Conservation (phyloP, 92 coral and sea anemone species). For the Parazoanthus darwini region DNA sequence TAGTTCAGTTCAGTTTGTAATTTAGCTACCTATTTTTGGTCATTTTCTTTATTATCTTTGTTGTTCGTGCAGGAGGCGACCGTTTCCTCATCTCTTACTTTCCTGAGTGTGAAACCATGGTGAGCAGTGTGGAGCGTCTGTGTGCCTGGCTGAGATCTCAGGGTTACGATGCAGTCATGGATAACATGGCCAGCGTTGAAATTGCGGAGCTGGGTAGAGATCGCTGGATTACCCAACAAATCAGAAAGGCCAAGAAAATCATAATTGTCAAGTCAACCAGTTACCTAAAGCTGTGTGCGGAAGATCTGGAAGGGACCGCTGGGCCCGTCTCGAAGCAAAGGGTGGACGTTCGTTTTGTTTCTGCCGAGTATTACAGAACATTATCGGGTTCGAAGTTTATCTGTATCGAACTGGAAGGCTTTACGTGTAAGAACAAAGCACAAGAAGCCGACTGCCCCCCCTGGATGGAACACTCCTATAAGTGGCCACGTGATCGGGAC, state of each 20-base stretch:
- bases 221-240: slow-evolving; percentile 35
- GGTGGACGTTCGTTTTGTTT: slow-evolving; percentile 9
- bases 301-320: neutral
- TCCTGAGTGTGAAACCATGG: slow-evolving; percentile 28
- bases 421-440: neutral
- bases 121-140: neutral
- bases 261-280: neutral
- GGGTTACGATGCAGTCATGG: slow-evolving; percentile 15
- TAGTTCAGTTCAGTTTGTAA: too few species aligned
- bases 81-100: slow-evolving; percentile 24
- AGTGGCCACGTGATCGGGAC: slow-evolving; percentile 27
- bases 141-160: slow-evolving; percentile 24
- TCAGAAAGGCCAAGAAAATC: slow-evolving; percentile 26
- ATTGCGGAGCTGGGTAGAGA: slow-evolving; percentile 22
- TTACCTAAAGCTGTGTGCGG: slow-evolving; percentile 5
- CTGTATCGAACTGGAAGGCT: slow-evolving; percentile 14
- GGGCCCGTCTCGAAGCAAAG: slow-evolving; percentile 18
- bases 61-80: neutral
- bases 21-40: too few species aligned
- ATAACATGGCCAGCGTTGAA: slow-evolving; percentile 24
- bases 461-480: slow-evolving; percentile 20
- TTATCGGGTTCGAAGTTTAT: slow-evolving; percentile 20
- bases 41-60: too few species aligned
- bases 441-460: slow-evolving; percentile 9
- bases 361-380: slow-evolving; percentile 24